Conservation (phyloP, 1,140 invertebrate species). For the Chrysoperla carnea region DNA sequence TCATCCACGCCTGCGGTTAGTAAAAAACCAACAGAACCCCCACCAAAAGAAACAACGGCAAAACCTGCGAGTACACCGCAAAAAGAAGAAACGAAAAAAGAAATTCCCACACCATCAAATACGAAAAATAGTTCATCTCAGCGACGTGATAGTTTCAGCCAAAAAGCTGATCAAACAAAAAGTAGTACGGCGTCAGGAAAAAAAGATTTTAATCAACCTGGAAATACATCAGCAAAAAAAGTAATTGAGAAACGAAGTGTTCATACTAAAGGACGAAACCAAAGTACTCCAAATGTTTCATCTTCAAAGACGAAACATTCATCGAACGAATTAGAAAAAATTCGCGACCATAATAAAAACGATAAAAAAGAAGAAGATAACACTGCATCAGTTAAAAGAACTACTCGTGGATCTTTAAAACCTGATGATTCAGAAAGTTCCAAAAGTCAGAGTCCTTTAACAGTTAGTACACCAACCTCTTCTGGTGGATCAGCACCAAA, state of each 20-base stretch:
- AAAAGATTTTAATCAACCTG: constrained; percentile 11
- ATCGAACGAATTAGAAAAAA: not conserved
- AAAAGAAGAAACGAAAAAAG: constrained; percentile 27
- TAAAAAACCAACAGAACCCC: constrained; percentile 18
- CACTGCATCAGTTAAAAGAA: constrained; percentile 11
- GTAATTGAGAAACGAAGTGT: constrained; percentile 15
- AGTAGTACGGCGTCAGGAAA: constrained; percentile 8
- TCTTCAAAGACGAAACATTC: not conserved
- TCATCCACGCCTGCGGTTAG: constrained; percentile 7
- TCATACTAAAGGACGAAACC: constrained; percentile 10
- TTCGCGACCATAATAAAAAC: not conserved
- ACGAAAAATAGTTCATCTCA: constrained; percentile 10
- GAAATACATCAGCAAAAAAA: constrained; percentile 10
- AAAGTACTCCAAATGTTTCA: constrained; percentile 1
- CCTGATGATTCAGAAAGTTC: constrained; percentile 17
- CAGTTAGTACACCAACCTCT: constrained; percentile 9
- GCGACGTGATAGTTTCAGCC: constrained; percentile 14
- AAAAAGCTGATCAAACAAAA: no score
- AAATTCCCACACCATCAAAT: constrained; percentile 21
- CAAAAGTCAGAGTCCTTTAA: constrained; percentile 20
- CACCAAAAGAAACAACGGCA: constrained; percentile 9
- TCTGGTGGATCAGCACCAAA: constrained; percentile 9
- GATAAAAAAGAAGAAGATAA: not conserved
- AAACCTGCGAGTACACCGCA: constrained; percentile 25
- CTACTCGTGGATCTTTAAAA: constrained; percentile 22